A percentile compares a stretch with the other conserved stretches of the same genome.
Conservation (phyloP, 1,140 invertebrate genomes). For the Metaphire vulgaris region DNA sequence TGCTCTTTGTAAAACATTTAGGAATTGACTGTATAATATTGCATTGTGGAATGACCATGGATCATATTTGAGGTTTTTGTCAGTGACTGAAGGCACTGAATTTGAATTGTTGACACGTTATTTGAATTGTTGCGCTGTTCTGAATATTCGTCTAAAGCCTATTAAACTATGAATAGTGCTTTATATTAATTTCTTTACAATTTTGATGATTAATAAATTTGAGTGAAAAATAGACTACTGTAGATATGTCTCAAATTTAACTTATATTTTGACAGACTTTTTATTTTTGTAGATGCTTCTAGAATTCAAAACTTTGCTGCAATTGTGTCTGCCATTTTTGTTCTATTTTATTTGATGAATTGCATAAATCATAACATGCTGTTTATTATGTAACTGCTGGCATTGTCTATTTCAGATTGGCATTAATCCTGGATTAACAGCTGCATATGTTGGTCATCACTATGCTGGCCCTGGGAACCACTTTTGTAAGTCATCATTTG, state of each 20-base stretch:
- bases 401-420: constrained; percentile 78
- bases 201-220: background rate
- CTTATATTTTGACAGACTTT: too few relatives aligned
- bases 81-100: background rate
- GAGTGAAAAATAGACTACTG: background rate
- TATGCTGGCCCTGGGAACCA: constrained; percentile 97
- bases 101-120: background rate
- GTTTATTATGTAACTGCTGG: too few relatives aligned
- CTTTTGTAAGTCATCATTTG: constrained; percentile 86
- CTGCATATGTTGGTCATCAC: constrained; percentile 94
- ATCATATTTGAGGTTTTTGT: background rate
- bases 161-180: background rate
- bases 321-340: too few relatives aligned
- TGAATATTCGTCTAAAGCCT: background rate
- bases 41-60: background rate
- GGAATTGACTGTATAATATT: background rate
- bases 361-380: too few relatives aligned
- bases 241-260: background rate
- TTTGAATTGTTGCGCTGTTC: background rate
- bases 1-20: background rate
- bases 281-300: too few relatives aligned
- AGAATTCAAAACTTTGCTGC: too few relatives aligned
- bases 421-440: constrained; percentile 92
- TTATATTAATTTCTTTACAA: background rate
- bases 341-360: too few relatives aligned